Conservation (phyloP, 2,797 vertebrate species). For the Channallabes apus region DNA sequence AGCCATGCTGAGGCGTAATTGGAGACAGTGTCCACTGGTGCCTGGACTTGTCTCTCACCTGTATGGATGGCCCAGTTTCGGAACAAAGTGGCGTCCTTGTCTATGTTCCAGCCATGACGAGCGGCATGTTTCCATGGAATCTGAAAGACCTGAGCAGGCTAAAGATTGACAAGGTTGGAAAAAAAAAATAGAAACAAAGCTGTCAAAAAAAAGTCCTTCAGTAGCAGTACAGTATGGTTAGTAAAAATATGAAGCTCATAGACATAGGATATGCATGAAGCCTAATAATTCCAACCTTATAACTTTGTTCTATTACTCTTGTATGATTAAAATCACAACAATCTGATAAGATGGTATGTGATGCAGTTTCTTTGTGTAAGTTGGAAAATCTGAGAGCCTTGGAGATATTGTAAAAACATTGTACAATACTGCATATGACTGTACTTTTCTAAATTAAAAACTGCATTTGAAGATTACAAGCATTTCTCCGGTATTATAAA, state of each 20-base stretch:
- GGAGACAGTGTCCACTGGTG: slow-evolving; percentile 22
- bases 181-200: not conserved
- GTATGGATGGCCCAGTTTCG: slow-evolving; percentile 82
- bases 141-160: slow-evolving; percentile 75
- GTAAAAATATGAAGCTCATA: not conserved
- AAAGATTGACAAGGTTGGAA: not conserved
- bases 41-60: slow-evolving; percentile 64
- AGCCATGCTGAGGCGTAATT: slow-evolving; percentile 20
- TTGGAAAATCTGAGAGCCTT: not conserved
- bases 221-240: not conserved
- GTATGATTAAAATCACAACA: not conserved
- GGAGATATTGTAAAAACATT: not conserved
- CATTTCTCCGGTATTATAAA: not conserved
- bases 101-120: slow-evolving; percentile 80
- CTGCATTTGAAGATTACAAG: not conserved
- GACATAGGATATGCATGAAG: not conserved
- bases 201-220: not conserved
- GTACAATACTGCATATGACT: not conserved
- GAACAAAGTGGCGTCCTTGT: slow-evolving; percentile 79
- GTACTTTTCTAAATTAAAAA: not conserved
- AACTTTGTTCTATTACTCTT: not conserved
- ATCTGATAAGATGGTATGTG: not conserved
- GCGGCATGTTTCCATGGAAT: slow-evolving; percentile 83
- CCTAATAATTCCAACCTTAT: not conserved
- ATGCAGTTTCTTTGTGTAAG: not conserved